Evolutionary conservation across 2,113 vertebrate species (phyloP).

Genomic region (Sinocyclocheilus maitianheensis): DNA sequence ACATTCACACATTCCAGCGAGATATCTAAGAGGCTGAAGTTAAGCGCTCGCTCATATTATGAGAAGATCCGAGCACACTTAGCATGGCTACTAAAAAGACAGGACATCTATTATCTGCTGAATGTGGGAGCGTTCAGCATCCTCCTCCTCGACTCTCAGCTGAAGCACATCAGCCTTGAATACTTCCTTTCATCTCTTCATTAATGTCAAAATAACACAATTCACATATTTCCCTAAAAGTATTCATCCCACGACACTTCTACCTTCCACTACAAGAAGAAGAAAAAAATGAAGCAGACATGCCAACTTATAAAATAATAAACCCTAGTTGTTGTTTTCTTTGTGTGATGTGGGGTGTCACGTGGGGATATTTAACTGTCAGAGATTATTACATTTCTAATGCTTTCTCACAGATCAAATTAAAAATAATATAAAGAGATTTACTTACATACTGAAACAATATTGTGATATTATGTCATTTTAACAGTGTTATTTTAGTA

Average conservation of each 20-base stretch:
- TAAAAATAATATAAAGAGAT: background rate
- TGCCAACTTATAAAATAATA: background rate
- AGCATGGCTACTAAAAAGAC: background rate
- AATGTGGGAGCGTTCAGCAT: background rate
- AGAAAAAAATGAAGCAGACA: background rate
- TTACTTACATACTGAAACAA: background rate
- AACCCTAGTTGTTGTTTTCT: background rate
- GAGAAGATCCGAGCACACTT: background rate
- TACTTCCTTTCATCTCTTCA: background rate
- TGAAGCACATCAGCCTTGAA: constrained; percentile 9
- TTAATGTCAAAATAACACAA: constrained; percentile 7
- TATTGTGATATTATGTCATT: background rate
- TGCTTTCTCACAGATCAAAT: background rate
- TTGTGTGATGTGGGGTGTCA: background rate
- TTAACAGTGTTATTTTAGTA: background rate
- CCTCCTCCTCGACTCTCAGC: background rate
- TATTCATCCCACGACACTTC: background rate
- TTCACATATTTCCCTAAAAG: background rate
- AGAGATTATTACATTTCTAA: background rate
- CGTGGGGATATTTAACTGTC: background rate
- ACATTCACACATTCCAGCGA: background rate
- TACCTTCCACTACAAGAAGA: background rate
- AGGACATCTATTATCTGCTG: constrained; percentile 2
- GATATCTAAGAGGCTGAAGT: background rate
- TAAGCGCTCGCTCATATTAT: background rate